Percentiles rank a stretch among this genome's conserved stretches.
Conservation (phyloP, 2,113 vertebrate species). For the Oryzias celebensis region DNA sequence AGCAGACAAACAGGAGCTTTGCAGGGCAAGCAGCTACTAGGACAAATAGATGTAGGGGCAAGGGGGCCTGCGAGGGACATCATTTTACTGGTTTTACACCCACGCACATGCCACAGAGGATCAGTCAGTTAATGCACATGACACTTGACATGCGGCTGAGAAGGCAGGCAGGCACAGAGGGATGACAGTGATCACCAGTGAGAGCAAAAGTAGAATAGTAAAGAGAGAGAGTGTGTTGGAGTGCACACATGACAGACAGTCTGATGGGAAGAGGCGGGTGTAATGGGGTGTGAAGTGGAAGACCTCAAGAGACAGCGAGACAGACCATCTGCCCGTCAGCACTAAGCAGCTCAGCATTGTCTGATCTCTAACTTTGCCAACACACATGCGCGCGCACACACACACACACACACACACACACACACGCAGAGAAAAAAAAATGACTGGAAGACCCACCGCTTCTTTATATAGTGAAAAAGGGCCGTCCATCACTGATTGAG, state of each 20-base stretch:
- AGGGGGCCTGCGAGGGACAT: conserved; percentile 35
- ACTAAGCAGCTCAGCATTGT: conserved; percentile 9
- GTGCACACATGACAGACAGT: conserved; percentile 71
- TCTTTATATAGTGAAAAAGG: background rate
- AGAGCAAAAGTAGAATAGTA: conserved; percentile 16
- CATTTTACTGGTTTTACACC: conserved; percentile 69
- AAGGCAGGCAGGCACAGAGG: conserved; percentile 56
- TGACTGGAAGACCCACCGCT: conserved; percentile 26
- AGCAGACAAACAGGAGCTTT: conserved; percentile 42
- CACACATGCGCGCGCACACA: background rate
- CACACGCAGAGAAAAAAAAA: conserved; percentile 28
- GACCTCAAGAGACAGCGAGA: conserved; percentile 64
- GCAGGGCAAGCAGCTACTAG: conserved; percentile 37
- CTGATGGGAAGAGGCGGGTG: conserved; percentile 75
- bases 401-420: conserved; percentile 15
- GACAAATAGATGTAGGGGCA: conserved; percentile 31
- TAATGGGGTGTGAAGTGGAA: conserved; percentile 87
- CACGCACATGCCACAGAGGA: conserved; percentile 61
- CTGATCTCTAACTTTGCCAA: conserved; percentile 26
- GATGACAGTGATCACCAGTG: conserved; percentile 43
- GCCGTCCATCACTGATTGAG: too few species aligned
- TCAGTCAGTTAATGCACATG: conserved; percentile 67
- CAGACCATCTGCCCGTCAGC: conserved; percentile 62
- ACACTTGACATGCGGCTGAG: conserved; percentile 66
- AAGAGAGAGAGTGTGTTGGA: conserved; percentile 32